phyloP scores from a whole-genome alignment of 2,113 vertebrate genomes.

The Hyperoodon ampullatus region DNA sequence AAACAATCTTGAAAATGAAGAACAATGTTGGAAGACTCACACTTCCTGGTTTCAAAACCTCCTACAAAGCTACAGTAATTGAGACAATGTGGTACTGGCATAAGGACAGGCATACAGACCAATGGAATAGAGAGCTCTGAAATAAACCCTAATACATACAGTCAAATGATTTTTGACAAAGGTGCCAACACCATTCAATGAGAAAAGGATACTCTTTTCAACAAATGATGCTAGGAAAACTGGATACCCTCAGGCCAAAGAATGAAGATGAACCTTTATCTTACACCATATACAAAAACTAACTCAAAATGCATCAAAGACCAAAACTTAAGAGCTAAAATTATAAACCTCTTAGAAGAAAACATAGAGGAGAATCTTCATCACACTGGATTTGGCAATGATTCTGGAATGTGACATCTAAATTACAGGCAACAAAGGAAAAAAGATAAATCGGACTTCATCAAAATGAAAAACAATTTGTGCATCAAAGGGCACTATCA shows the following conservation, averaged over 20 bases:
- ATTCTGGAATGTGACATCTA: neutral
- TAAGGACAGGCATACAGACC: neutral
- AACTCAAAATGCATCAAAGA: constrained; percentile 16
- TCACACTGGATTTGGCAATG: neutral
- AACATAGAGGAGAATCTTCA: neutral
- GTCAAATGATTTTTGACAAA: neutral
- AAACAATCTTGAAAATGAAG: constrained; percentile 39
- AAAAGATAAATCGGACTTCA: neutral
- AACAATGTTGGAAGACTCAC: neutral
- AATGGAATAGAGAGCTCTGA: neutral
- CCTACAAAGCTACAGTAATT: constrained; percentile 1
- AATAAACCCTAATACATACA: neutral
- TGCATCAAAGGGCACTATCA: neutral
- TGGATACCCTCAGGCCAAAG: neutral
- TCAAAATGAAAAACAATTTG: constrained; percentile 24
- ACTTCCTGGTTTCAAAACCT: constrained; percentile 21
- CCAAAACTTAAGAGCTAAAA: constrained; percentile 41
- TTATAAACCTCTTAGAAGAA: constrained; percentile 26
- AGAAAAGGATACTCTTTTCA: constrained; percentile 22
- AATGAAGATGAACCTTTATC: neutral
- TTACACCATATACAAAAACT: neutral
- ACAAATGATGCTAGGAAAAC: constrained; percentile 13
- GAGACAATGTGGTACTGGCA: neutral
- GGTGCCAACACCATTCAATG: neutral
- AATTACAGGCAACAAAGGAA: neutral